A percentile compares a stretch with the other conserved stretches of the same genome.
Conservation (phyloP, 1,140 invertebrate genomes). For the Chlorops oryzae region DNA sequence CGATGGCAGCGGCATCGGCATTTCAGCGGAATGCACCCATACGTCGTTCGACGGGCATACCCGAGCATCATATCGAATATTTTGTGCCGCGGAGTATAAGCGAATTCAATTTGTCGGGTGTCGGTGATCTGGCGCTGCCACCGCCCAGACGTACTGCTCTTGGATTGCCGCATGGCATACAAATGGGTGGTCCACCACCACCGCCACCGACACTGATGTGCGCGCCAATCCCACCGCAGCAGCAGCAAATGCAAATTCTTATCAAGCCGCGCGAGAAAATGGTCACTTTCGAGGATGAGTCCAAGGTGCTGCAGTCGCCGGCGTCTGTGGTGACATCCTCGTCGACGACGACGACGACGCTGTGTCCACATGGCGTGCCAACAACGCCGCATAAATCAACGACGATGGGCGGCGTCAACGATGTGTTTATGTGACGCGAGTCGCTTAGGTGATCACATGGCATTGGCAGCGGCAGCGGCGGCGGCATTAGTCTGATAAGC, state of each 20-base stretch:
- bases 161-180: slow-evolving; percentile 37
- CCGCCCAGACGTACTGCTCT: slow-evolving; percentile 41
- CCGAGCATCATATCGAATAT: slow-evolving; percentile 65
- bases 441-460: slow-evolving; percentile 16
- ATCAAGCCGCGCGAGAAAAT: slow-evolving; percentile 63
- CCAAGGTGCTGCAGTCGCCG: slow-evolving; percentile 25
- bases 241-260: slow-evolving; percentile 37
- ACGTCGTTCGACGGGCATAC: slow-evolving; percentile 57
- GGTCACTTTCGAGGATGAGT: slow-evolving; percentile 76
- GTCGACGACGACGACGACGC: slow-evolving; percentile 18
- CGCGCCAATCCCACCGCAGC: slow-evolving; percentile 36
- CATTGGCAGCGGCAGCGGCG: slow-evolving; percentile 8
- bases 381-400: slow-evolving; percentile 49
- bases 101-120: slow-evolving; percentile 67
- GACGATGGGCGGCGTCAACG: slow-evolving; percentile 36
- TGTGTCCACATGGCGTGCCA: slow-evolving; percentile 42
- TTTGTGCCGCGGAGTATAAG: slow-evolving; percentile 75
- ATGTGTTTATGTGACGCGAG: slow-evolving; percentile 61
- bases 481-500: background rate
- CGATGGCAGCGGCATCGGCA: slow-evolving; percentile 16
- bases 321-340: background rate
- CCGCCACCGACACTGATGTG: slow-evolving; percentile 37
- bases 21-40: slow-evolving; percentile 61
- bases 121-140: slow-evolving; percentile 53
- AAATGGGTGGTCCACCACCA: slow-evolving; percentile 36